Evolutionary conservation across 2,113 vertebrate species (phyloP), one percentile per base, ranked within the genome.

Genomic region (Scopus umbretta): DNA sequence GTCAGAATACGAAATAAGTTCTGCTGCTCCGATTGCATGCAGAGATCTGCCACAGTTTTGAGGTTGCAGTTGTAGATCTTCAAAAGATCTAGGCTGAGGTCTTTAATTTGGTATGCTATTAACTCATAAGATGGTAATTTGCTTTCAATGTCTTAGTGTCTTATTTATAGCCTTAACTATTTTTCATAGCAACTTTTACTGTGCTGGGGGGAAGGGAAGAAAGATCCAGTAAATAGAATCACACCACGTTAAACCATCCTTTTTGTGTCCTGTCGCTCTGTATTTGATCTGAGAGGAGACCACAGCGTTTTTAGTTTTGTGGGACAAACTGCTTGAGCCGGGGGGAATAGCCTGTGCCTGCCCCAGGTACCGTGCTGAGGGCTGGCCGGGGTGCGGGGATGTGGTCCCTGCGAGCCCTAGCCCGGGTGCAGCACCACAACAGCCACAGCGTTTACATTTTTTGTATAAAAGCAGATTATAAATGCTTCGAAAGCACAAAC

Each of bases 381-480:
- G 42, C n/a, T 45, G 38, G 36, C 29, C 2, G 4, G 30, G 52
- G 4, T 16, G 65, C 4, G 5, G 67, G 55, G 32, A 45, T 23
- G 27, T 2, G 21, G 7, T 21, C 59, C 7, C 3, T 6, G 52
- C 11, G 5, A 20, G 30, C 42, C 50, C 40, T 2, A 5, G 26
- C 63, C 32, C 3, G 27, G 20, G 18, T 23, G 40, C 42, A 8
- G 67, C 59, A 17, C 40, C 11, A 4, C 30, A 11, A 1, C 61
- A 9, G 18, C 38, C 47, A 7, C 27, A 6, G 22, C 9, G 0
- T 23, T 53, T 2, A 2, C 8, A 0, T 21, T n/a, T 72, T 18
- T 43, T 21, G 7, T 30, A 67, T 42, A 55, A 59, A 68, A 47
- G n/a, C n/a, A 61, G 67, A 18, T 73, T 10, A 6, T 2, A 30